Base-by-base conservation (phyloP, 2,888 invertebrate genomes). In the Cheilosia scutellata region DNA sequence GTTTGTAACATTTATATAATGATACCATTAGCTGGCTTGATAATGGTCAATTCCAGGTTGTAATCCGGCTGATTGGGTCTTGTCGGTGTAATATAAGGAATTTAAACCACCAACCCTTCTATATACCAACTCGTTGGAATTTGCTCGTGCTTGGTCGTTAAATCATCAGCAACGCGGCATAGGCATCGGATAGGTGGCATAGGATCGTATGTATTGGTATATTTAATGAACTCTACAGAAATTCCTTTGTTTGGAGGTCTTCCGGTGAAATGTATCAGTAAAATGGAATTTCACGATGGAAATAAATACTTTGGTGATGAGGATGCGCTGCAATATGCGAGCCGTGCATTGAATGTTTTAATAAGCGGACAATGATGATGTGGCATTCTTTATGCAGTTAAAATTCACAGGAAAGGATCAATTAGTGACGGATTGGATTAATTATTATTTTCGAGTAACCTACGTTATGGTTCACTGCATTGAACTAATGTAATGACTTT, bases 1-100 rank as follows among this genome's bases (percentile, higher is more conserved):
- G 55, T 53, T 77, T 77, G 40, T 63, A 55, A 60, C 66, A 60
- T 68, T 83, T 80, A 70, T 75, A 66, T 84, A 80, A 76, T 76
- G 80, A 80, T 80, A 75, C 80, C 80, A 79, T 84, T 80, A 84
- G 75, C 51, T 70, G 37, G 47, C 44, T 58, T 55, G 66, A 71
- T 84, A 84, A 84, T 76, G 75, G 84, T 84, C 80, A 84, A 79
- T 80, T 79, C 71, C 7, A 47, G 75, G 63, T 80, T 84, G 79
- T 84, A 79, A 79, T 79, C 84, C 58, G 58, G 27, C 65, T 71
- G 75, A 79, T 80, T 79, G 68, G 68, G 68, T 70, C 74, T 70
- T 74, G 68, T 78, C 74, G 78, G 66, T 47, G 44, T 58, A 75
- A 75, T 75, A 65, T 62, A 47, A 66, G 60, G 71, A 78, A 82